A percentile compares a stretch with the other conserved stretches of the same genome.
phyloP scores from a whole-genome alignment of 2,888 invertebrate species.

The Tetranychus piercei region DNA sequence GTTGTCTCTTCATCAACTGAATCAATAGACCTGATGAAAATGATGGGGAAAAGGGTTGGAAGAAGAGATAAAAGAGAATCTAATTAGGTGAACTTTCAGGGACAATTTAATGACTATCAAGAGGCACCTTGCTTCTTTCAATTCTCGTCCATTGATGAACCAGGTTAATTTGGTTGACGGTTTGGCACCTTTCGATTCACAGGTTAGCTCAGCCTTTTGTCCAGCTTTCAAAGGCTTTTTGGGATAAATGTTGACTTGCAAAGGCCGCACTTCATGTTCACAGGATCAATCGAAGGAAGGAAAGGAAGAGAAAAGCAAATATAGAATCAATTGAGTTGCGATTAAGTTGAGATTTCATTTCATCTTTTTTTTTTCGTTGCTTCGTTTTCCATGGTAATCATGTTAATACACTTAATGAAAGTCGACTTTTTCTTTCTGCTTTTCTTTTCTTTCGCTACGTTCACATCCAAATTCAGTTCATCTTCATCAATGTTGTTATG shows the following conservation, averaged over 20 bases:
- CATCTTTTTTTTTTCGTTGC: no score
- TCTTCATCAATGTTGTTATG: no score
- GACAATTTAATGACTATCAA: not conserved
- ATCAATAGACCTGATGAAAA: not conserved
- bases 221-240: conserved; percentile 2
- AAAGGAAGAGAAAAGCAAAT: not conserved
- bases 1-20: not conserved
- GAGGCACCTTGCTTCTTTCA: not conserved
- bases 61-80: not conserved
- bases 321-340: no score
- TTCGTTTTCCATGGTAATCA: no score
- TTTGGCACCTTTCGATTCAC: conserved; percentile 3
- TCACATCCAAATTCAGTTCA: no score
- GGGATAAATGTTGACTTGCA: not conserved
- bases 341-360: no score
- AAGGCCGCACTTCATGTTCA: not conserved
- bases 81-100: no score
- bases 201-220: conserved; percentile 6
- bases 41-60: not conserved
- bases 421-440: no score
- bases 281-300: not conserved
- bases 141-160: not conserved
- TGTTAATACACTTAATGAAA: no score
- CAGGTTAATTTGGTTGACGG: conserved; percentile 8
- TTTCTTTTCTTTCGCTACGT: no score